phyloP scores from a whole-genome alignment of 2,113 vertebrate species.

The Erythrocercus mccallii region DNA sequence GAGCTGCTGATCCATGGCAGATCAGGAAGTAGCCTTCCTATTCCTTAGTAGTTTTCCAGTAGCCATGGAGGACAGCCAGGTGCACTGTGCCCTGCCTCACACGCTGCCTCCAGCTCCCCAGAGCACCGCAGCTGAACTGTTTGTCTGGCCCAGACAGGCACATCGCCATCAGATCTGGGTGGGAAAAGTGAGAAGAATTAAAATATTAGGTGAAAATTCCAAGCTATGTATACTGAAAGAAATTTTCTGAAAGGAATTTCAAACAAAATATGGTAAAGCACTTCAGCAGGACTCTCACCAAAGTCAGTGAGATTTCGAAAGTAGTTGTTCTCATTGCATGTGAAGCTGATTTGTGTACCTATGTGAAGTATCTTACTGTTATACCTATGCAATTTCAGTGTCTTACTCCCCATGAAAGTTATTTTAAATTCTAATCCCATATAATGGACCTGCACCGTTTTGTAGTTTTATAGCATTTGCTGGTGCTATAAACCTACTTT shows the following conservation, averaged over 20 bases:
- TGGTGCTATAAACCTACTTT: not conserved
- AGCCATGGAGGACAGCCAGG: not conserved
- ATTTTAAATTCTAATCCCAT: not conserved
- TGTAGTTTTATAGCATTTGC: not conserved
- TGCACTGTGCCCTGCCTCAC: accelerated
- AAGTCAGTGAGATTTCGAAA: not conserved
- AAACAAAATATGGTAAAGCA: not conserved
- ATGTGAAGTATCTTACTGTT: not conserved
- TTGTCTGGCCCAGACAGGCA: not conserved
- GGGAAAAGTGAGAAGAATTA: not conserved
- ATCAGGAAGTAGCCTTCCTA: not conserved
- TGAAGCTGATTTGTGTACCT: not conserved
- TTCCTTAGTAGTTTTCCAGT: not conserved
- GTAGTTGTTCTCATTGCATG: not conserved
- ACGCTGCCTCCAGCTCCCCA: accelerated
- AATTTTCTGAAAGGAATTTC: not conserved
- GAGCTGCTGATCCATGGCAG: not conserved
- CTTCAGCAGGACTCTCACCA: not conserved
- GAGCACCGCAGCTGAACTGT: not conserved
- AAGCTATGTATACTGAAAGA: not conserved
- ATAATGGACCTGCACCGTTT: not conserved
- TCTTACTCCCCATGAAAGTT: not conserved
- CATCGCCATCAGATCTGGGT: accelerated
- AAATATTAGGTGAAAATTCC: not conserved
- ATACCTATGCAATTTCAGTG: not conserved